Conservation (phyloP, 2,797 vertebrate genomes). For the Sebastes hubbsi region DNA sequence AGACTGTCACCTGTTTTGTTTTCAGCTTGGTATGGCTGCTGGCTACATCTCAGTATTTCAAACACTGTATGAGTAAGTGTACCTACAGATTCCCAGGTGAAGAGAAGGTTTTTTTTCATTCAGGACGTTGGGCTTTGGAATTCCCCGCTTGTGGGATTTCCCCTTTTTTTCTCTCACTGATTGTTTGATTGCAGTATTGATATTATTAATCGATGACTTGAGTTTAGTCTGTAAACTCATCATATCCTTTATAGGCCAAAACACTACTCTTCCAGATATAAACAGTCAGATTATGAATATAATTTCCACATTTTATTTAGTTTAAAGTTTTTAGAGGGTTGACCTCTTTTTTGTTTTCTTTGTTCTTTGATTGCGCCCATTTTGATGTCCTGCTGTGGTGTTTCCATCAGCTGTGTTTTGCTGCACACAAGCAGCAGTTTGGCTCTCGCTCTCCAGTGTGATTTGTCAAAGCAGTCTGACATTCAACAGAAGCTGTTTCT, state of each 20-base stretch:
- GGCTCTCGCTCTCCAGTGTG: constrained; percentile 28
- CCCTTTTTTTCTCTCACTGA: neutral
- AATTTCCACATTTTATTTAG: neutral
- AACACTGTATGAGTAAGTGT: neutral
- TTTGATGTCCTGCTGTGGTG: constrained; percentile 21
- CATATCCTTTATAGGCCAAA: neutral
- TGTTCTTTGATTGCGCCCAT: neutral
- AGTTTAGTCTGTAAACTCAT: neutral
- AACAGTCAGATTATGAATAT: neutral
- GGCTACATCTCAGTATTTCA: constrained; percentile 25
- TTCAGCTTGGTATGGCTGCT: neutral
- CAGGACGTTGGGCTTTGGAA: neutral
- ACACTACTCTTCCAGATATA: neutral
- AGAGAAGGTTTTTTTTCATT: neutral
- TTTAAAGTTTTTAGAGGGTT: neutral
- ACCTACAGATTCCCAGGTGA: neutral
- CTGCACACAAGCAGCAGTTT: constrained; percentile 31
- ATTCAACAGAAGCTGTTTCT: constrained; percentile 56
- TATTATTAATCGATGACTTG: neutral
- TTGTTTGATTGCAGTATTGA: neutral
- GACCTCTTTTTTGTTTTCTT: constrained; percentile 12
- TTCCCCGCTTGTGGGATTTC: neutral
- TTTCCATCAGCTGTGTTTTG: constrained; percentile 34
- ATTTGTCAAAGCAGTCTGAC: constrained; percentile 62
- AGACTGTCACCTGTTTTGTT: constrained; percentile 4